Percentiles rank a stretch among this genome's conserved stretches.
Evolutionary conservation across 2,888 invertebrate species (phyloP).

Genomic region (Volucella bombylans): DNA sequence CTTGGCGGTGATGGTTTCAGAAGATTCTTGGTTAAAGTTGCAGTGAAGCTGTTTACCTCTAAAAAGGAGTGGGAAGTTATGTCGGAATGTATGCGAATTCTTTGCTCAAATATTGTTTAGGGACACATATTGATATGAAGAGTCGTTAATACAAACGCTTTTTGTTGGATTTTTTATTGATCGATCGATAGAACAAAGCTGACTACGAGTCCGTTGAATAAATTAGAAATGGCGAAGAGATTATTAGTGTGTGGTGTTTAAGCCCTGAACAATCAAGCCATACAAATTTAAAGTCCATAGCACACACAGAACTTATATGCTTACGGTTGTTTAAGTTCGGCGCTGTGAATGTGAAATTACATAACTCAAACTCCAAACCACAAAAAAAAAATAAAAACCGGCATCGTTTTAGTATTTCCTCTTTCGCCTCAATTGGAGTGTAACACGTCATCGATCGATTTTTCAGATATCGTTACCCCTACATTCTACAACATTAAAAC

Average conservation of each 20-base stretch:
- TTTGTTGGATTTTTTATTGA: too few species aligned
- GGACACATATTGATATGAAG: neutral
- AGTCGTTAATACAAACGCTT: too few species aligned
- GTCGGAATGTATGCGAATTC: conserved; percentile 28
- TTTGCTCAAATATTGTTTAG: conserved; percentile 50
- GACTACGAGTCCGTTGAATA: too few species aligned
- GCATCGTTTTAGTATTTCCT: conserved; percentile 35
- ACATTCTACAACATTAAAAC: neutral
- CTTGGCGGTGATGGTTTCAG: conserved; percentile 9
- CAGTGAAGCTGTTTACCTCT: conserved; percentile 41
- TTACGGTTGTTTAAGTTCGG: too few species aligned
- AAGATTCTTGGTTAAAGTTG: conserved; percentile 18
- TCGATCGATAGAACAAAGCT: too few species aligned
- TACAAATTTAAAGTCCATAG: too few species aligned
- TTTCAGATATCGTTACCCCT: conserved; percentile 4
- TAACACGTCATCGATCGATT: conserved; percentile 31
- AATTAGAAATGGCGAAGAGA: too few species aligned
- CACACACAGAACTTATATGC: too few species aligned
- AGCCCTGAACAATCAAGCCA: too few species aligned
- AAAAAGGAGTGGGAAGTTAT: conserved; percentile 55
- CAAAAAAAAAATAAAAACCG: conserved; percentile 6
- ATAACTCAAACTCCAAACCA: neutral
- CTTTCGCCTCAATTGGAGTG: conserved; percentile 35
- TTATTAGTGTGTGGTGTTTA: too few species aligned
- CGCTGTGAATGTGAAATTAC: too few species aligned